Base-by-base conservation (phyloP, 1,140 invertebrate genomes). In the Cydia strobilella region DNA sequence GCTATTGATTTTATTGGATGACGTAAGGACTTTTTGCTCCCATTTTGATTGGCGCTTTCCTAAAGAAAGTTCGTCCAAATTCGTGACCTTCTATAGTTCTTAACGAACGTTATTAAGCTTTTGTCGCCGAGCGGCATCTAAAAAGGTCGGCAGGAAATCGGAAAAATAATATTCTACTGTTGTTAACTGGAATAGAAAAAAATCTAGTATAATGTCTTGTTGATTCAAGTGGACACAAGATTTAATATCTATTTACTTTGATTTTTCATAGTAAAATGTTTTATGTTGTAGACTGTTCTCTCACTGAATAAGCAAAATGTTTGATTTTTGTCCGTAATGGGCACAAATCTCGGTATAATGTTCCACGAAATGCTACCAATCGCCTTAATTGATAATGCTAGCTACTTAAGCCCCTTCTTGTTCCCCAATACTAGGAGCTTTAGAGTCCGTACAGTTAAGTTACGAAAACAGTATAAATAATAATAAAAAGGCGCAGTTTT, bases 1-100 rank as follows among this genome's bases (percentile, higher is more conserved):
- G 65, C 65, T 69, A 69, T 69, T 69, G 15, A 69, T 69, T 69
- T n/a, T 69, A 39, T n/a, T 69, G 31, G 31, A 69, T 39, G 27
- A 18, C 20, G 65, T 69, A 42, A 69, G 65, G 15, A 10, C 9
- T 69, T 69, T 35, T 42, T 66, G 27, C 63, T 27, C 25, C 59
- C 1, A 35, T 27, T 31, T 66, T 66, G 25, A 59, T 23, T 12
- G 54, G 54, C 18, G 20, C 10, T 59, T 59, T 59, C 48, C 20
- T 10, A 59, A 12, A 59, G 20, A 59, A 23, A 59, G 1, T 59
- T 59, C 54, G 54, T 59, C 6, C 3, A 59, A n/a, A 59, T n/a
- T 23, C 20, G 54, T 10, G 54, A 23, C 7, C 54, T 59, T 59
- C 10, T 54, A n/a, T 59, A 12, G 9, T 23, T 23, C 20, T 23